Evolutionary conservation across 2,888 invertebrate species (phyloP), one percentile per base, ranked within the genome.

Genomic region (Drosophila ezoana): DNA sequence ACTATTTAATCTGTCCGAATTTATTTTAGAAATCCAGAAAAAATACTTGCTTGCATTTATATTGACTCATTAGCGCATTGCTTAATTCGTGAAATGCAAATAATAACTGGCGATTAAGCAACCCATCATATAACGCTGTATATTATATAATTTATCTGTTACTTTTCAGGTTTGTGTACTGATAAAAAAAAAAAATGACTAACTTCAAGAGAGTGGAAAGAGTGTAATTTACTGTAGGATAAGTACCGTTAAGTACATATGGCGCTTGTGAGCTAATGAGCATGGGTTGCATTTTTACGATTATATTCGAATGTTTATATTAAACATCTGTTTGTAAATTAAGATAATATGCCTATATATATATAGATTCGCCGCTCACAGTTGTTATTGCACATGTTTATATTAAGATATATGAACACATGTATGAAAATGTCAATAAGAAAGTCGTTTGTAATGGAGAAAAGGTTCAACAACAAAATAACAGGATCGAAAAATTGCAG

Each of bases 1-100:
- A 28, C 8, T 28, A 8, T 40, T 14, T 28, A 3, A 52, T 13
- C 0, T 13, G 3, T 47, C 28, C 1, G 18, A 28, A 40, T 48
- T 38, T 48, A 38, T 28, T 47, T 38, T 3, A 32, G 18, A n/a
- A 40, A n/a, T 13, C 16, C 10, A 11, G 3, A 38, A 13, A 37
- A 49, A 5, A 20, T 20, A 11, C 13, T 23, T 14, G 35, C 5
- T 28, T 28, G 23, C 37, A 33, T 49, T 28, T 48, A 40, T 11
- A 58, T 49, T 20, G 33, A 13, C 33, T 49, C n/a, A 49, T 49
- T 49, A 49, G 47, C n/a, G 28, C 13, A 28, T 28, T 33, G 14
- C 10, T 23, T 13, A n/a, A 38, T 35, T 54, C 54, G 41, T 33
- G 40, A 51, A 52, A 40, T 52, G 28, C 52, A 52, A 52, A 52